Base-by-base conservation (phyloP, 1,140 invertebrate species). In the Saccostrea echinata region DNA sequence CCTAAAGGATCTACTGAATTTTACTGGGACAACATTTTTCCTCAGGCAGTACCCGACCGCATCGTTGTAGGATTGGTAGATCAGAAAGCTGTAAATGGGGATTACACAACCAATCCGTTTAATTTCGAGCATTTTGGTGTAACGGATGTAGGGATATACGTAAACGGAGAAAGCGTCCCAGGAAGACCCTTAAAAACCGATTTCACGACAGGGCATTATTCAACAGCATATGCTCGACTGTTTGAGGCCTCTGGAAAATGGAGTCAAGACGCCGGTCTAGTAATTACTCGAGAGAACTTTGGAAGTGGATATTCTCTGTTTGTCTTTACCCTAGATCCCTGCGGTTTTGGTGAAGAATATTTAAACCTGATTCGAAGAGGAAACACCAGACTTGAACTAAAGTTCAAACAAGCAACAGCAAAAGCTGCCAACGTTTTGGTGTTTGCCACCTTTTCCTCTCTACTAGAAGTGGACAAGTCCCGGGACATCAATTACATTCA, bases 391-490 rank as follows among this genome's bases (percentile, higher is more conserved):
- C 64, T 86, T 3, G 84, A 86, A 76, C 16, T 71, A 24, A 86
- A 57, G 51, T 86, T 86, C 57, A 33, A 43, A 43, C 35, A 43
- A 43, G 35, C 35, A 43, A 43, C 35, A 43, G 6, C 35, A 43
- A 43, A 43, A 43, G 35, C 35, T 43, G 4, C 52, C 11, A 85
- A 85, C 27, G 76, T 61, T 55, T 24, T 86, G 21, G 85, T 64
- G 13, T 64, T 53, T 53, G 86, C 52, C n/a, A 52, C 52, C 24
- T 87, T 53, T 83, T 27, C 27, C 3, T 18, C 68, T 27, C 80
- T 87, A 18, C 27, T 85, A 21, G 84, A 85, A 43, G 43, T 85
- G 3, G 84, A 88, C 51, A 61, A 88, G 52, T 84, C 87, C 6
- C 24, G 87, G 51, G 87, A 88, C 82, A 43, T 43, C 35, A 43